phyloP scores from a whole-genome alignment of 2,888 invertebrate genomes.

The Rhagonycha fulva region DNA sequence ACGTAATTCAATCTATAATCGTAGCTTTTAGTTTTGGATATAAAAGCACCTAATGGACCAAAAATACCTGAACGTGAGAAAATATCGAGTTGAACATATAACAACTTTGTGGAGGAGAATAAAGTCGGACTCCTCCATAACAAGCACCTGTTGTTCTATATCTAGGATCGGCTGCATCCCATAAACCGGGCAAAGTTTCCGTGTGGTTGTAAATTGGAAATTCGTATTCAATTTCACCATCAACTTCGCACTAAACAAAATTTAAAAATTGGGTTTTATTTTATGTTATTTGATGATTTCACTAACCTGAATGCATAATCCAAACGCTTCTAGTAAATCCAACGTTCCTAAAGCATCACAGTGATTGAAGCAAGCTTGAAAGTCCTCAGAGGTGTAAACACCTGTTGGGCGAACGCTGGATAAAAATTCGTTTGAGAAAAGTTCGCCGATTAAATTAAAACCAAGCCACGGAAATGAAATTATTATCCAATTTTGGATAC shows the following conservation, averaged over 20 bases:
- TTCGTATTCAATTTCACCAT: slow-evolving; percentile 74
- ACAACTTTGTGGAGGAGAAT: slow-evolving; percentile 60
- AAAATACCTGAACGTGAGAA: slow-evolving; percentile 65
- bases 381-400: slow-evolving; percentile 73
- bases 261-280: not conserved
- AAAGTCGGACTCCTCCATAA: slow-evolving; percentile 68
- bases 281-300: not conserved
- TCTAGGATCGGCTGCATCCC: slow-evolving; percentile 64
- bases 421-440: slow-evolving; percentile 63
- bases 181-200: slow-evolving; percentile 68
- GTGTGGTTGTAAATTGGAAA: slow-evolving; percentile 73
- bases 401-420: slow-evolving; percentile 64
- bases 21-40: not conserved
- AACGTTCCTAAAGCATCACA: slow-evolving; percentile 71
- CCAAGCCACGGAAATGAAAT: slow-evolving; percentile 72
- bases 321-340: slow-evolving; percentile 70
- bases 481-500: slow-evolving; percentile 64
- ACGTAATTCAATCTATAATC: slow-evolving; percentile 45
- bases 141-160: slow-evolving; percentile 56
- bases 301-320: slow-evolving; percentile 66
- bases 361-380: slow-evolving; percentile 72
- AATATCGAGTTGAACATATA: slow-evolving; percentile 69
- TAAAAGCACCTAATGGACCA: not conserved
- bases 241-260: slow-evolving; percentile 63
- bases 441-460: slow-evolving; percentile 66